These are phyloP conservation scores for Octodonta nipae DNA, from an alignment of 2,888 invertebrate species.

Conservation along the genomic window DNA sequence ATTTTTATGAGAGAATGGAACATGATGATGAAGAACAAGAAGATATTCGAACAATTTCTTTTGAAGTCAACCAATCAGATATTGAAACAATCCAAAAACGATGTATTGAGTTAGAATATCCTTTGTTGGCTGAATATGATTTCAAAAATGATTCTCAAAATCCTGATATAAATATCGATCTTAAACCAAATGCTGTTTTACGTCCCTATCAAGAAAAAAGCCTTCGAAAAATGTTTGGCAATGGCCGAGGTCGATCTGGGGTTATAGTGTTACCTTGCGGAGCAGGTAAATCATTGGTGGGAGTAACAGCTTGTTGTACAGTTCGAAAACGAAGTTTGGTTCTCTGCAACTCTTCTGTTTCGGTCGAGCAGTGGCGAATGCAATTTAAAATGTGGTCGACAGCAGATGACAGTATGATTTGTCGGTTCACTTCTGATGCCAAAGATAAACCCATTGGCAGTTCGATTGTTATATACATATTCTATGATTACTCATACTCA, in stretches of 20 bases:
- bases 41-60: constrained; percentile 68
- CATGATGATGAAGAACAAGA: constrained; percentile 88
- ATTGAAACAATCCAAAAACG: constrained; percentile 95
- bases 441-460: constrained; percentile 95
- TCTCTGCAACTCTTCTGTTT: constrained; percentile 91
- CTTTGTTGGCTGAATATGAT: constrained; percentile 94
- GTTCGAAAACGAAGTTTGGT: constrained; percentile 90
- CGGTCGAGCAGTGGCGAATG: constrained; percentile 99
- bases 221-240: constrained; percentile 98
- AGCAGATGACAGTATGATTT: constrained; percentile 95
- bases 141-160: constrained; percentile 92
- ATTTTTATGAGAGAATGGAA: constrained; percentile 92
- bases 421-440: constrained; percentile 95
- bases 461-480: constrained; percentile 88
- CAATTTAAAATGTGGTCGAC: constrained; percentile 99
- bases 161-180: constrained; percentile 78
- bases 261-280: constrained; percentile 98
- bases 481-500: constrained; percentile 99
- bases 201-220: constrained; percentile 98
- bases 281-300: constrained; percentile 77
- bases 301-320: constrained; percentile 97
- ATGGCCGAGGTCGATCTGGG: constrained; percentile 85
- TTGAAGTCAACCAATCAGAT: constrained; percentile 87
- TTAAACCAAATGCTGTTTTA: constrained; percentile 83
- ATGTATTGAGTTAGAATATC: constrained; percentile 95